phyloP scores from a whole-genome alignment of 2,113 vertebrate genomes.

The Macrotus californicus region DNA sequence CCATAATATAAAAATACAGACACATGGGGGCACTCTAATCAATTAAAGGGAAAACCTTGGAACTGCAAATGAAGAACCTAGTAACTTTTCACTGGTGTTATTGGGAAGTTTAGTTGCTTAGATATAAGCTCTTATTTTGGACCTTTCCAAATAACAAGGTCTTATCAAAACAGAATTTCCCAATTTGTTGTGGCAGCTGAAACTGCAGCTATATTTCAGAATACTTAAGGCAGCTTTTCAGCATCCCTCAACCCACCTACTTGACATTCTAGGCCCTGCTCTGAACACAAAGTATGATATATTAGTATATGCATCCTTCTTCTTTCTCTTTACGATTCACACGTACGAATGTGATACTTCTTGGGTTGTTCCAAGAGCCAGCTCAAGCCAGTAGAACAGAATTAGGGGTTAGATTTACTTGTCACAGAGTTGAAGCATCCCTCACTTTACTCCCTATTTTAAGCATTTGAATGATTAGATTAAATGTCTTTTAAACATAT shows the following conservation, averaged over 20 bases:
- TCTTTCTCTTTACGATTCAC: background rate
- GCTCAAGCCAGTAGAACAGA: background rate
- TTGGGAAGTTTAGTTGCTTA: background rate
- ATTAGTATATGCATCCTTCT: background rate
- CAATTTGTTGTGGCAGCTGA: background rate
- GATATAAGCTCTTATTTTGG: background rate
- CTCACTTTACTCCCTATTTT: background rate
- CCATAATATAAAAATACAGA: background rate
- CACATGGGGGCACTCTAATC: conserved; percentile 28
- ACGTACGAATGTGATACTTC: background rate
- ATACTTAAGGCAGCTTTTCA: background rate
- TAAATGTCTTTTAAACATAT: background rate
- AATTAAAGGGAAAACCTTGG: background rate
- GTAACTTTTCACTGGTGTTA: background rate
- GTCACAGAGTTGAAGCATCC: background rate
- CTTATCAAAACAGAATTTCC: background rate
- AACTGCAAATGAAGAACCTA: background rate
- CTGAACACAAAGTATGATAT: background rate
- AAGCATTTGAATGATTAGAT: background rate
- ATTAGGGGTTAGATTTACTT: background rate
- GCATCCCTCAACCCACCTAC: background rate
- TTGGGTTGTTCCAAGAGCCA: background rate
- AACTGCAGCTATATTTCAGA: background rate
- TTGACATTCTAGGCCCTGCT: background rate
- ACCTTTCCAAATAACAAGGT: background rate